Evolutionary conservation across 2,888 invertebrate genomes (phyloP).

Genomic region (Lithophane socia): DNA sequence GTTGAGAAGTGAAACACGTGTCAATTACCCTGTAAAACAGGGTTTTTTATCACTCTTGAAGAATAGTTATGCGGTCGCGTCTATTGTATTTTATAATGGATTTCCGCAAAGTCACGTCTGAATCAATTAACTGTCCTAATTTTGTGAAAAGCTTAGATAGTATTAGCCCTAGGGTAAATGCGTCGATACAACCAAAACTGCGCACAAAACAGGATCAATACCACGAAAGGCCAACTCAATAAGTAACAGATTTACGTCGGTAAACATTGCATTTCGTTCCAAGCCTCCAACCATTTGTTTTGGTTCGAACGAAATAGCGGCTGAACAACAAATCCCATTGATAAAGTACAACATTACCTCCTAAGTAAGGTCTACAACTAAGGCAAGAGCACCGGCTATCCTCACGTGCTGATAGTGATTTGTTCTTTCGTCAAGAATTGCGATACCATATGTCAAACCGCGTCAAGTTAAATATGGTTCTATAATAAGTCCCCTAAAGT

Average conservation of each 20-base stretch:
- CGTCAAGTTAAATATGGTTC: conserved; percentile 60
- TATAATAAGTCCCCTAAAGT: conserved; percentile 68
- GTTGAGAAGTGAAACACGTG: too few relatives aligned
- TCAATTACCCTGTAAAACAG: too few relatives aligned
- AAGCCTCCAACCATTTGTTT: conserved; percentile 30
- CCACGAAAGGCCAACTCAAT: conserved; percentile 16
- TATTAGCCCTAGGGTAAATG: neutral
- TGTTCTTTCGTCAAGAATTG: conserved; percentile 73
- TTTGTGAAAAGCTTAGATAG: neutral
- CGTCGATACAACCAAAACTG: neutral
- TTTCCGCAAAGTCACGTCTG: too few relatives aligned
- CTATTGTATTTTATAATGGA: too few relatives aligned
- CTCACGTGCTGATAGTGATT: conserved; percentile 82
- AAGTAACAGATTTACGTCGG: conserved; percentile 21
- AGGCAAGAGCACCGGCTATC: conserved; percentile 77
- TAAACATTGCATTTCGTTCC: conserved; percentile 27
- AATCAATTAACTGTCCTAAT: neutral
- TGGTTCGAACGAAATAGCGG: conserved; percentile 32
- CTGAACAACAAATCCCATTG: too few relatives aligned
- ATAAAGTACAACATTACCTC: too few relatives aligned
- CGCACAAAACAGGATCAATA: conserved; percentile 17
- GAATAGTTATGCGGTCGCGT: too few relatives aligned
- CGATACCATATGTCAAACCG: conserved; percentile 72
- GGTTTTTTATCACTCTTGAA: too few relatives aligned
- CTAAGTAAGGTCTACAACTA: conserved; percentile 70